These are phyloP conservation scores for Nezara viridula DNA, from an alignment of 2,888 invertebrate genomes.

Conservation along the genomic window DNA sequence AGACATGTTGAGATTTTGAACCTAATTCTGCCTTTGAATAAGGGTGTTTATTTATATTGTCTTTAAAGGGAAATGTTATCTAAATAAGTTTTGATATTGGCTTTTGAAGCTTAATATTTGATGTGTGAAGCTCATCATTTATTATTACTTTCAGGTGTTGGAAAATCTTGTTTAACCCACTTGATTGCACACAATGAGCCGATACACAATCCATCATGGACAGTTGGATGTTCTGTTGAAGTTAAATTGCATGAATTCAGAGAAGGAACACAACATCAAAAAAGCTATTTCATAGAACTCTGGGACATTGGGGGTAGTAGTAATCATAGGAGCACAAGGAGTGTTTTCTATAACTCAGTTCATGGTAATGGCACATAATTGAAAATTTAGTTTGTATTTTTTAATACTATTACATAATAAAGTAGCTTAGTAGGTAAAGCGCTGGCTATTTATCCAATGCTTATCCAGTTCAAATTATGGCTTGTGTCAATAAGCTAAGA, in stretches of 20 bases:
- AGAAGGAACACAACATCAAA: conserved; percentile 92
- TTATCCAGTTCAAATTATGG: too few species aligned
- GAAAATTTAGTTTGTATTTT: too few species aligned
- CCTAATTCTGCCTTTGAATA: not conserved
- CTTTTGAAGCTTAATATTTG: too few species aligned
- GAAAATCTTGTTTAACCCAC: conserved; percentile 95
- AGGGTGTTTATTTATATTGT: not conserved
- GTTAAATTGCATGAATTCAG: conserved; percentile 95
- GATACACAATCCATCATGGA: conserved; percentile 90
- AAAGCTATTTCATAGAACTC: conserved; percentile 92
- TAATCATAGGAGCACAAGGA: conserved; percentile 92
- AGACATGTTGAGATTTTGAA: not conserved
- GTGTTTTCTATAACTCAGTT: conserved; percentile 93
- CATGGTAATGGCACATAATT: conserved; percentile 77
- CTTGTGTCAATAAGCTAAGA: too few species aligned
- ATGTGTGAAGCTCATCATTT: too few species aligned
- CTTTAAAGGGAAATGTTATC: not conserved
- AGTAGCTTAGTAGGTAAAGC: not conserved
- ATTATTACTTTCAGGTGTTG: conserved; percentile 80
- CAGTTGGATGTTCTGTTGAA: conserved; percentile 95
- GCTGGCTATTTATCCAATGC: too few species aligned
- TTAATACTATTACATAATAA: too few species aligned
- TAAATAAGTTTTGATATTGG: too few species aligned
- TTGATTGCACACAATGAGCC: conserved; percentile 90
- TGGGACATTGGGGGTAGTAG: conserved; percentile 98